Evolutionary conservation across 2,113 vertebrate genomes (phyloP).

Genomic region (Embiotoca jacksoni): DNA sequence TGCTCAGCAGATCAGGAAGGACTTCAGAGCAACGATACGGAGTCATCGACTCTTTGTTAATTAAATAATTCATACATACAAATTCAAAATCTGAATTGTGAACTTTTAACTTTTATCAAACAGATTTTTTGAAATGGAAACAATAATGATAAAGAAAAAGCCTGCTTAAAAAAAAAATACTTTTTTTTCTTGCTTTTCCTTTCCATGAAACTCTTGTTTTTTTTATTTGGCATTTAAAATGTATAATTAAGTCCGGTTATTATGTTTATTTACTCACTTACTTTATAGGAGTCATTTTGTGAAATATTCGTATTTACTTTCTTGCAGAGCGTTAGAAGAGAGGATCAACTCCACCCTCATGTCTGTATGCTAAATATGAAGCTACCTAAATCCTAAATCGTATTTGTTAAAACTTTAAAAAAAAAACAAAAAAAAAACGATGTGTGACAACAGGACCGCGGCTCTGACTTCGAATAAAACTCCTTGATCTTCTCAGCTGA

Average conservation of each 20-base stretch:
- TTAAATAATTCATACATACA: too few relatives aligned
- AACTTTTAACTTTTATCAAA: not conserved
- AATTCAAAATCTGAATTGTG: too few relatives aligned
- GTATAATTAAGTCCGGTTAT: too few relatives aligned
- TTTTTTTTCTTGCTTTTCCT: too few relatives aligned
- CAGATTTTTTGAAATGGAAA: not conserved
- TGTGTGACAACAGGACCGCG: not conserved
- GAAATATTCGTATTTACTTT: conserved; percentile 1
- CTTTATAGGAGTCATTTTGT: conserved; percentile 7
- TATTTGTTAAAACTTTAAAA: too few relatives aligned
- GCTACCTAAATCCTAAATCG: too few relatives aligned
- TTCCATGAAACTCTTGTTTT: too few relatives aligned
- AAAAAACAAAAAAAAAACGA: too few relatives aligned
- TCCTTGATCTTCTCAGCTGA: not conserved
- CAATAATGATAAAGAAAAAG: too few relatives aligned
- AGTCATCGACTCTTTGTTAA: not conserved
- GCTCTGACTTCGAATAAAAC: accelerated
- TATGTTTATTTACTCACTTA: not conserved
- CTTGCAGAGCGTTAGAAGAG: conserved; percentile 10
- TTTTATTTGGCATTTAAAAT: too few relatives aligned
- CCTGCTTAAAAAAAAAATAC: too few relatives aligned
- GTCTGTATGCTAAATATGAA: not conserved
- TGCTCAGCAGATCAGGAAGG: not conserved
- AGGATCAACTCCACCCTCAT: not conserved
- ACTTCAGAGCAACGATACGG: not conserved